A percentile compares a stretch with the other conserved stretches of the same genome.
phyloP scores from a whole-genome alignment of 2,113 vertebrate species.

The Mormyrus iriodes region DNA sequence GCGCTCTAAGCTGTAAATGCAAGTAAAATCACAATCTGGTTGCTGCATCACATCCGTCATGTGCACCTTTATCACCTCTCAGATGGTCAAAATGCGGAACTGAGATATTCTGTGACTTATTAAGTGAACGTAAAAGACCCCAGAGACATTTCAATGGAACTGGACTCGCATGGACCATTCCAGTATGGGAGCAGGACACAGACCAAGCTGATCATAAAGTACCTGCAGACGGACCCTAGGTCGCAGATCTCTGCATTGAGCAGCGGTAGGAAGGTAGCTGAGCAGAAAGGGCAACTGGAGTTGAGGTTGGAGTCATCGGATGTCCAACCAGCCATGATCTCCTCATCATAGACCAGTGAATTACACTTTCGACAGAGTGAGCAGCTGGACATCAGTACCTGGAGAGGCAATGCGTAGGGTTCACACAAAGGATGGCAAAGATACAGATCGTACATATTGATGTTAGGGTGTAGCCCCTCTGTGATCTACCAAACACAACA shows the following conservation, averaged over 20 bases:
- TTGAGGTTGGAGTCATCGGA: conserved; percentile 93
- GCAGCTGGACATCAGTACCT: conserved; percentile 79
- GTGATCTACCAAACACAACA: neutral
- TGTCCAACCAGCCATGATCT: conserved; percentile 94
- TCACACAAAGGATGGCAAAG: neutral
- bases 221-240: conserved; percentile 60
- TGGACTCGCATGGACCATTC: neutral
- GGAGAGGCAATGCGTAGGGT: neutral
- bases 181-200: neutral
- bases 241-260: conserved; percentile 80
- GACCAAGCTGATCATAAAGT: conserved; percentile 19
- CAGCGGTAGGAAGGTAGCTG: conserved; percentile 76
- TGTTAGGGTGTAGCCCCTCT: neutral
- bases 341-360: conserved; percentile 82
- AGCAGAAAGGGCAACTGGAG: conserved; percentile 80
- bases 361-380: conserved; percentile 76
- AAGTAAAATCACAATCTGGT: neutral
- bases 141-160: neutral
- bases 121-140: neutral
- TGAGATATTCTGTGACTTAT: neutral
- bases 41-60: neutral
- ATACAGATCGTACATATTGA: neutral
- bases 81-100: neutral
- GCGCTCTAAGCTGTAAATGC: conserved; percentile 43
- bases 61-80: neutral